Evolutionary conservation across 1,140 invertebrate species (phyloP), one percentile per base, ranked within the genome.

Genomic region (Brachionus angularis): DNA sequence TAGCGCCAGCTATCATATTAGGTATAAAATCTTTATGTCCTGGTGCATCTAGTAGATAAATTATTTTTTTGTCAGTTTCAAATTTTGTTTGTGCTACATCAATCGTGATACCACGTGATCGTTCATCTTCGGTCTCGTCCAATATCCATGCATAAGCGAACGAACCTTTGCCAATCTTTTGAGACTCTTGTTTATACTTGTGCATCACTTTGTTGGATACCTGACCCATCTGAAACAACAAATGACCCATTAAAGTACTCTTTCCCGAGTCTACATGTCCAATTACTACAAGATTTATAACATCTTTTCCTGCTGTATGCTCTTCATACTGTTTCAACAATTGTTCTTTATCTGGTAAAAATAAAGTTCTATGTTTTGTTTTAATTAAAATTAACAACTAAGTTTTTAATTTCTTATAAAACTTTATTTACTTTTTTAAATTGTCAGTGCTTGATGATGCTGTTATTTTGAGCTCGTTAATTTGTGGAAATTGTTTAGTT

Each of bases 71-170:
- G 39, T 87, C 85, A 2, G 95, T 97, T 81, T 96, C 91, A 84
- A 99, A 96, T 73, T 89, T 88, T 1, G 90, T 90, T 74, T 90
- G 87, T 4, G 93, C 95, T 62, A 98, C 87, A 83, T 98, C 96
- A 90, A 98, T 98, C 8, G 96, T 98, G 33, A 98, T 94, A 46
- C 90, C 89, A 64, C 89, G 84, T 73, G 85, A 84, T 85, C 95
- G 86, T 83, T 99, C 95, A 83, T 98, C 95, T 7, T 92, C 91
- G 73, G 93, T 97, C 84, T 98, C 93, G 84, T 99, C 96, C n/a
- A 99, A 82, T 8, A 98, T 91, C 96, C 96, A 99, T 14, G 96
- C 96, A 84, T 91, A 98, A 82, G 91, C 89, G 77, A 98, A 99
- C 47, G 93, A 96, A 74, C 95, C 91, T 82, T 99, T 99, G 0